Conservation (phyloP, 2,888 invertebrate genomes). For the Brenthis daphne region DNA sequence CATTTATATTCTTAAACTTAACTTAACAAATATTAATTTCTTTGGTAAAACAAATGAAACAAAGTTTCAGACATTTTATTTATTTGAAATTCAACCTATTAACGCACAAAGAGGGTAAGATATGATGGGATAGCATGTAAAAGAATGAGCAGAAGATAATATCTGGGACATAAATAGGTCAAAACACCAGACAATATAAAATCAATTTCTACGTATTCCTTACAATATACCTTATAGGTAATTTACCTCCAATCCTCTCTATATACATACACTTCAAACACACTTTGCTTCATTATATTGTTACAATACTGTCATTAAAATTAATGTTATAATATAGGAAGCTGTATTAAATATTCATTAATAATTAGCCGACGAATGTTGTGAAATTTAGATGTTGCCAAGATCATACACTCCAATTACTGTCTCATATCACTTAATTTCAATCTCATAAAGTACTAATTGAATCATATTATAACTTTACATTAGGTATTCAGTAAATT, state of each 20-base stretch:
- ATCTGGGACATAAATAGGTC: too few species aligned
- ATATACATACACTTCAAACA: neutral
- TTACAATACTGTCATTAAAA: conserved; percentile 6
- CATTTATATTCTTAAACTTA: too few species aligned
- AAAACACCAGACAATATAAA: neutral
- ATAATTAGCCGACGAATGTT: conserved; percentile 14
- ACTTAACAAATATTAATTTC: too few species aligned
- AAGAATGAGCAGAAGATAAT: too few species aligned
- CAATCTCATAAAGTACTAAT: conserved; percentile 19
- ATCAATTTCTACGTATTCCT: too few species aligned
- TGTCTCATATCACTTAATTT: conserved; percentile 20
- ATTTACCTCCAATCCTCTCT: neutral
- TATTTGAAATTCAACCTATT: too few species aligned
- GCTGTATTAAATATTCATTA: conserved; percentile 21
- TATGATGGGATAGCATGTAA: too few species aligned
- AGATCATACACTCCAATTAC: conserved; percentile 20
- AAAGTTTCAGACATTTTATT: too few species aligned
- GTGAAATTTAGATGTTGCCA: conserved; percentile 20
- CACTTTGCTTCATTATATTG: neutral
- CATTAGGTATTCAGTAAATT: neutral
- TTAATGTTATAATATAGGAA: conserved; percentile 11
- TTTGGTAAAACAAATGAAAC: too few species aligned
- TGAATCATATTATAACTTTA: conserved; percentile 1
- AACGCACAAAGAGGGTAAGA: too few species aligned
- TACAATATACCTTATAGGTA: too few species aligned